Base-by-base conservation (phyloP, 2,888 invertebrate genomes). In the Tipula confusa region DNA sequence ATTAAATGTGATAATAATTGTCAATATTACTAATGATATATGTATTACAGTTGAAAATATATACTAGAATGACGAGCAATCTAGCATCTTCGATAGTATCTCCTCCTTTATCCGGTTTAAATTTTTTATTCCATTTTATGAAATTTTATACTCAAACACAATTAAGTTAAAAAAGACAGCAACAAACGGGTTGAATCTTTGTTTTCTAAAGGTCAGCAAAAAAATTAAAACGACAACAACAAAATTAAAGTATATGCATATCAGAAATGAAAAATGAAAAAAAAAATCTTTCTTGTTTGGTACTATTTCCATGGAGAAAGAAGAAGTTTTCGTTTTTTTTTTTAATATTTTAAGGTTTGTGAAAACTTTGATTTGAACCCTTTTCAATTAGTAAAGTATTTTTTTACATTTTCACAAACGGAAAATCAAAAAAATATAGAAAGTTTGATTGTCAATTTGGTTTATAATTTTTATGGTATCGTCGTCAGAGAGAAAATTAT, bases 371-470 rank as follows among this genome's bases (percentile, higher is more conserved):
- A 64, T 64, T 43, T 64, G 64, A 64, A 64, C 64, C 64, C 64
- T 64, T 64, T 64, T 64, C 64, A 64, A 64, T 64, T 64, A 64
- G 24, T 24, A 64, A 64, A 64, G 64, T 64, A n/a, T 64, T 9
- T 1, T 64, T 64, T 64, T 43, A 2, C 13, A n/a, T 43, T 36
- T 43, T 43, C 5, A 24, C 64, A 64, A n/a, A n/a, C n/a, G 24
- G 0, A 15, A 43, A 64, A 64, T 64, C 64, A 24, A 24, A 64
- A 64, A 64, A 64, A 64, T 24, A 38, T 13, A 64, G 3, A 64
- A 64, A 64, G 64, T 64, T 64, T 64, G 64, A 64, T 64, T 64
- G 64, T 64, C 64, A 64, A 64, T 64, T 24, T 64, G 64, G 24
- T 64, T 24, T 24, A 64, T 64, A 64, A 43, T n/a, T 43, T 43